Conservation (phyloP, 2,113 vertebrate species). For the Eulacestoma nigropectus region DNA sequence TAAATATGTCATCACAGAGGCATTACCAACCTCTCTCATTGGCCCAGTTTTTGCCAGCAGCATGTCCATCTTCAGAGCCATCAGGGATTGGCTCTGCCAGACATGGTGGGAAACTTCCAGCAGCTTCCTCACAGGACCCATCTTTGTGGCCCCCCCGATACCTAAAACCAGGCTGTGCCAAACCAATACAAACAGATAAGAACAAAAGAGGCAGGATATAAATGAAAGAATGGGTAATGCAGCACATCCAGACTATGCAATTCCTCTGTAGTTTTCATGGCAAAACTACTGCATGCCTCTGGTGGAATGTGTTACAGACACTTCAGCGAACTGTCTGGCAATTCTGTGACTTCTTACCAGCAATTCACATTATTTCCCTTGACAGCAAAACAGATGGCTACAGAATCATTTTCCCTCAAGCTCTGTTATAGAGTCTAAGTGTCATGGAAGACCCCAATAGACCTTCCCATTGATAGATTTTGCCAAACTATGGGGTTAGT, state of each 20-base stretch:
- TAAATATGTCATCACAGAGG: background rate
- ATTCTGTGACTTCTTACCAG: background rate
- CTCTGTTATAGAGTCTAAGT: background rate
- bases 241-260: background rate
- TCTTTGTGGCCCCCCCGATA: background rate
- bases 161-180: background rate
- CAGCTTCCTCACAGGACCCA: background rate
- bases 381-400: background rate
- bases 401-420: background rate
- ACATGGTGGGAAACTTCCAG: background rate
- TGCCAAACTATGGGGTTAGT: background rate
- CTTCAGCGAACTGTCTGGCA: rapidly evolving
- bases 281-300: background rate
- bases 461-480: background rate
- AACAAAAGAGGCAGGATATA: background rate
- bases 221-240: background rate
- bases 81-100: background rate
- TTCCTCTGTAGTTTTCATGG: background rate
- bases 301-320: background rate
- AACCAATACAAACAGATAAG: background rate
- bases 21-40: background rate
- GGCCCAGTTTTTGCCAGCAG: background rate
- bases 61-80: background rate
- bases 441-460: background rate
- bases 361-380: background rate